These are phyloP conservation scores for Furnarius figulus DNA, from an alignment of 2,113 vertebrate species.

Conservation along the genomic window DNA sequence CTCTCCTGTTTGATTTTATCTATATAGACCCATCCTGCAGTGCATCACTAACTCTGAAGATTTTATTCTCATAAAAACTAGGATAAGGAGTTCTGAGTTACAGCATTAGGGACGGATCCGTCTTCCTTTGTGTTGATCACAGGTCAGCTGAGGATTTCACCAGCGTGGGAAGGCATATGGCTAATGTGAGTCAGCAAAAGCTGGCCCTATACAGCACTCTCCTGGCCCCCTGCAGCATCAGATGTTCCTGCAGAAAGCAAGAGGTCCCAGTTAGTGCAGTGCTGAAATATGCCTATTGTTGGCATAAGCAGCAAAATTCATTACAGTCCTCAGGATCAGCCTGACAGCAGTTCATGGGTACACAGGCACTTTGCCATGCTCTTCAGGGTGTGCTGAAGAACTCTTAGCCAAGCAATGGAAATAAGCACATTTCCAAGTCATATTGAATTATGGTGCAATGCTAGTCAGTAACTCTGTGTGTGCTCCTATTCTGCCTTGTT, in stretches of 20 bases:
- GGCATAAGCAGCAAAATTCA: neutral
- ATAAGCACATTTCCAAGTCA: neutral
- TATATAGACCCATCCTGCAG: neutral
- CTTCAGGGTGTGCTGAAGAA: neutral
- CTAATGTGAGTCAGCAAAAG: neutral
- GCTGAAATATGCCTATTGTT: neutral
- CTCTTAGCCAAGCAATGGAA: neutral
- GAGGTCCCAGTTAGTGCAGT: neutral
- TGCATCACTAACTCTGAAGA: neutral
- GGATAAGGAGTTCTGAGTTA: neutral
- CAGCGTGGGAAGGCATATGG: neutral
- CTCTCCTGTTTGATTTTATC: neutral
- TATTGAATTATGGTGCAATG: neutral
- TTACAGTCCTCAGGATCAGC: neutral
- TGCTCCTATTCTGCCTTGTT: neutral
- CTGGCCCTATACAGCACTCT: neutral
- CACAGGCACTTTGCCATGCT: neutral
- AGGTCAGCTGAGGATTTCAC: neutral
- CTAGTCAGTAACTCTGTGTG: neutral
- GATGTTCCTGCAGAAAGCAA: neutral
- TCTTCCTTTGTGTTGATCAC: rapidly evolving
- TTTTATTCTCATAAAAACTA: neutral
- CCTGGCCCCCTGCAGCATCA: neutral
- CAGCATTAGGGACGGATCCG: neutral
- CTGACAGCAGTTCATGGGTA: neutral